phyloP scores from a whole-genome alignment of 2,797 vertebrate genomes.

The Babyrousa celebensis region DNA sequence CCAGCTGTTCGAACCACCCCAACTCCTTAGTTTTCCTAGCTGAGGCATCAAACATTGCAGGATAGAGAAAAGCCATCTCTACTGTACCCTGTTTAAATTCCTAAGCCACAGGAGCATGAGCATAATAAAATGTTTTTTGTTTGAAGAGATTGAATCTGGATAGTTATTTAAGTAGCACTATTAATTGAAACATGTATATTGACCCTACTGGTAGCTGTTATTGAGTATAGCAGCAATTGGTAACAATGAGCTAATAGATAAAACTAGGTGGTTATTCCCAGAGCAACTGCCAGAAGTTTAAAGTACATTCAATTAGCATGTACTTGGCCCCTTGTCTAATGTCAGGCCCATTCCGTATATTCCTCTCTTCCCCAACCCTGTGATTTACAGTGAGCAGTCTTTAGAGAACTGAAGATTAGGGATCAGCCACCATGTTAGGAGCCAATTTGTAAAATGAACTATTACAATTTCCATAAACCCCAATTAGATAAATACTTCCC shows the following conservation, averaged over 20 bases:
- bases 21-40: not conserved
- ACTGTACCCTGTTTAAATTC: not conserved
- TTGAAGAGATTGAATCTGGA: not conserved
- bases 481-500: not conserved
- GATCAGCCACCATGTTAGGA: not conserved
- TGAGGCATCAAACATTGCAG: not conserved
- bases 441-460: conserved; percentile 39
- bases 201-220: not conserved
- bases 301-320: conserved; percentile 30
- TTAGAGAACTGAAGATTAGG: not conserved
- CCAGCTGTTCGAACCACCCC: not conserved
- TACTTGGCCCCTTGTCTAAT: not conserved
- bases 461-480: not conserved
- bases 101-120: not conserved
- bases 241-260: conserved; percentile 1
- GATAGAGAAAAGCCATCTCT: not conserved
- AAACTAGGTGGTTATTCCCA: conserved; percentile 38
- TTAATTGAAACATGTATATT: not conserved
- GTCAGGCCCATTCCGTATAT: not conserved
- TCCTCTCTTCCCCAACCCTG: not conserved
- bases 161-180: not conserved
- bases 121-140: not conserved
- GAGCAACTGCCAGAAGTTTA: not conserved
- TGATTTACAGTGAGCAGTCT: not conserved
- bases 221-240: not conserved